phyloP scores from a whole-genome alignment of 2,113 vertebrate genomes.

The Tachysurus vachellii region DNA sequence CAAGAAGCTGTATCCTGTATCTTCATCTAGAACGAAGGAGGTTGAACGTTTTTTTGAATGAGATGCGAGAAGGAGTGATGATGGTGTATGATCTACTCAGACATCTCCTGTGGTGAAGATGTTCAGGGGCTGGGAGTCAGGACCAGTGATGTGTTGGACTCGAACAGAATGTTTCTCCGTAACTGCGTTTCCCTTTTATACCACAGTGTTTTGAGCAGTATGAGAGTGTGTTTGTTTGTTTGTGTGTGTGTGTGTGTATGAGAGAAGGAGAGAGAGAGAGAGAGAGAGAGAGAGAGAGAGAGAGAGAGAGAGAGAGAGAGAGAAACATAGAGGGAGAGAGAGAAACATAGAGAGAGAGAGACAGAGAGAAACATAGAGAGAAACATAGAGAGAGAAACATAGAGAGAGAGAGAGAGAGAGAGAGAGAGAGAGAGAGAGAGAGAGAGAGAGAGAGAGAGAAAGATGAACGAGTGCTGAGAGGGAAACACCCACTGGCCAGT shows the following conservation, averaged over 20 bases:
- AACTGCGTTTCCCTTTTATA: neutral
- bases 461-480: conserved; percentile 11
- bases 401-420: neutral
- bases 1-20: neutral
- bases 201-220: neutral
- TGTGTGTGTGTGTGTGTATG: neutral
- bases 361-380: too few species aligned
- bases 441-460: neutral
- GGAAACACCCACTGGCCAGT: conserved; percentile 31
- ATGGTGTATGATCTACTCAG: neutral
- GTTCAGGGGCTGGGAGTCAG: neutral
- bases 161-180: neutral
- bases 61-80: neutral
- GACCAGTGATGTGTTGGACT: neutral
- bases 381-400: neutral
- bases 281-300: neutral
- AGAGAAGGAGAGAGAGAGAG: neutral
- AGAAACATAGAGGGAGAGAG: neutral
- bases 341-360: neutral
- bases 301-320: neutral
- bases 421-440: neutral
- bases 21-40: neutral
- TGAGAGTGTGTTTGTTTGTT: neutral
- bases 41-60: neutral
- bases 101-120: neutral